Conservation (phyloP, 2,113 vertebrate species). For the Grus americana region DNA sequence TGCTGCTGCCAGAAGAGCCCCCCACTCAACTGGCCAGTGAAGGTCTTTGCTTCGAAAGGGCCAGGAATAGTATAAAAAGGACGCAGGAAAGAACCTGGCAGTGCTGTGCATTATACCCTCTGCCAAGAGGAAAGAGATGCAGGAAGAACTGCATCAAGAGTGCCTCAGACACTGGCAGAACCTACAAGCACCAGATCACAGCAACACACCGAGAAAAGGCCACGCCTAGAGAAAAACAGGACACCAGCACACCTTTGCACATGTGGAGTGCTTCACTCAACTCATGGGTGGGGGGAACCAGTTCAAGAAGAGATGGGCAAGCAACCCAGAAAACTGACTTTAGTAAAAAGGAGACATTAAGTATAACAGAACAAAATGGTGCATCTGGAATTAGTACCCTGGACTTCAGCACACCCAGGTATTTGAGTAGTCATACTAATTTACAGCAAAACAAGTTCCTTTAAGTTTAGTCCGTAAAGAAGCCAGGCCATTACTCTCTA, state of each 20-base stretch:
- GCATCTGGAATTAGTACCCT: slow-evolving; percentile 62
- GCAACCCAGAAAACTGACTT: background rate
- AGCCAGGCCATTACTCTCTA: background rate
- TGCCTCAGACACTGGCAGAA: background rate
- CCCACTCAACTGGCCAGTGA: background rate
- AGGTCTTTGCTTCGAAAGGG: background rate
- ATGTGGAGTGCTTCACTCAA: background rate
- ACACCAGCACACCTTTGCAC: background rate
- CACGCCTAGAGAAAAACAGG: slow-evolving; percentile 1
- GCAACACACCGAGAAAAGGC: slow-evolving; percentile 3
- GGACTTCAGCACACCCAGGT: background rate
- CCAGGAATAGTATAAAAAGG: background rate
- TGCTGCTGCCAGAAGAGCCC: slow-evolving; percentile 54
- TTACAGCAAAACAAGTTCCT: background rate
- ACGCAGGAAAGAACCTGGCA: slow-evolving; percentile 37
- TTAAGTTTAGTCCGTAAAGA: background rate
- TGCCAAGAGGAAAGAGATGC: slow-evolving; percentile 11
- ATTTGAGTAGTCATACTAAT: background rate
- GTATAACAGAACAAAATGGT: slow-evolving; percentile 42
- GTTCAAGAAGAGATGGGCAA: background rate
- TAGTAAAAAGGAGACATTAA: slow-evolving; percentile 18
- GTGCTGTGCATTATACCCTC: slow-evolving; percentile 8
- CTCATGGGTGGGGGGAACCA: background rate
- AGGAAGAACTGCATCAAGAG: background rate
- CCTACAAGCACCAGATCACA: slow-evolving; percentile 17